A percentile compares a stretch with the other conserved stretches of the same genome.
Conservation (phyloP, 2,113 vertebrate genomes). For the Axis porcinus region DNA sequence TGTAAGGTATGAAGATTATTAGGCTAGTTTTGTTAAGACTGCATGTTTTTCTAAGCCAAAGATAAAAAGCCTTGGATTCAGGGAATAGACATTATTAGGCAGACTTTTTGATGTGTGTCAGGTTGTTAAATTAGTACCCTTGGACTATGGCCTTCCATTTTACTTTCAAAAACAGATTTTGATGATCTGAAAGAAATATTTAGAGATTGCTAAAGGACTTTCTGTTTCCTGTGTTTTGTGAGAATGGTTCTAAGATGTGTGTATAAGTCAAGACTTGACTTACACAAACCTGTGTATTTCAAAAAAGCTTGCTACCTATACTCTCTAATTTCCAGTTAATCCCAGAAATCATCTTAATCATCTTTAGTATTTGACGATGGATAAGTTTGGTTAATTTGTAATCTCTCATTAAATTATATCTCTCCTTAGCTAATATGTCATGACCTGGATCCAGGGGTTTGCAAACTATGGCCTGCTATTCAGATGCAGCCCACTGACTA, state of each 20-base stretch:
- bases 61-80: neutral
- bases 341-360: neutral
- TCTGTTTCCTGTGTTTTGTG: neutral
- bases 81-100: neutral
- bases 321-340: neutral
- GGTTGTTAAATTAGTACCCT: neutral
- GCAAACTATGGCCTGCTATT: neutral
- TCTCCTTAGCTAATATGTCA: neutral
- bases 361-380: neutral
- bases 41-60: neutral
- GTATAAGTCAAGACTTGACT: neutral
- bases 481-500: neutral
- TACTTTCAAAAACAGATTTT: neutral
- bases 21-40: neutral
- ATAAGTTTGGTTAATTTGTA: neutral
- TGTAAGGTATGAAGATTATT: neutral
- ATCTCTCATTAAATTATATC: neutral
- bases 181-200: neutral
- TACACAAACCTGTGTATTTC: neutral
- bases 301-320: neutral
- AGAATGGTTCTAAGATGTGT: neutral
- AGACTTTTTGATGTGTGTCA: neutral
- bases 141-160: neutral
- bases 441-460: neutral
- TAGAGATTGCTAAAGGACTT: neutral